Base-by-base conservation (phyloP, 2,113 vertebrate genomes). In the Platysteira castanea region DNA sequence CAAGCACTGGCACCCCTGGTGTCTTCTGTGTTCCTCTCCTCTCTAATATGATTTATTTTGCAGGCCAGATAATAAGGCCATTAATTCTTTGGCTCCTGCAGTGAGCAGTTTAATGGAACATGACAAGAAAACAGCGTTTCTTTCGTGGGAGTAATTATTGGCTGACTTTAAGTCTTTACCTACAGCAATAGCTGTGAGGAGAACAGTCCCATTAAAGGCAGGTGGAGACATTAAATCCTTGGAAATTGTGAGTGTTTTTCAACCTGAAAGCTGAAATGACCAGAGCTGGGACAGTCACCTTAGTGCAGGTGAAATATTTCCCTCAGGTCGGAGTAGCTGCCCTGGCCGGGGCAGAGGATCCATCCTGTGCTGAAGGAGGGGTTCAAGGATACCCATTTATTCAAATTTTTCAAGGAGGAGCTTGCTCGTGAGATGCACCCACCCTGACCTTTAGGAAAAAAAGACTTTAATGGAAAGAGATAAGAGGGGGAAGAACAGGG, bases 111-210 rank as follows among this genome's bases (percentile, higher is more conserved):
- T 96, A 97, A 96, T 96, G 93, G 93, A 56, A 97, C 93, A 95
- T 93, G 94, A 95, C 97, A 89, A 76, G 86, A 84, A 95, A 97
- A 97, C 93, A 92, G 67, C 77, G 77, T 87, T 95, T 96, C 80
- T 91, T 96, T 73, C 13, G 21, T 84, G 83, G 83, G 90, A 97
- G 80, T 82, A 95, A 97, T 97, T 96, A 96, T 53, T 65, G 90
- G 69, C 64, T 89, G 87, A 54, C 61, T 96, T 92, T 41, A 89
- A 94, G 94, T 79, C 88, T 94, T 96, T 95, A 95, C 96, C 93
- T 92, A 63, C 23, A 6, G 80, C 90, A 68, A 67, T 64, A 71
- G 85, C 85, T 76, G 77, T 37, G 37, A 93, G 81, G 87, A 95
- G 93, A 95, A 79, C 18, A 19, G 69, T 27, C 42, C 69, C 88